Evolutionary conservation across 2,113 vertebrate species (phyloP).

Genomic region (Lanius ludovicianus): DNA sequence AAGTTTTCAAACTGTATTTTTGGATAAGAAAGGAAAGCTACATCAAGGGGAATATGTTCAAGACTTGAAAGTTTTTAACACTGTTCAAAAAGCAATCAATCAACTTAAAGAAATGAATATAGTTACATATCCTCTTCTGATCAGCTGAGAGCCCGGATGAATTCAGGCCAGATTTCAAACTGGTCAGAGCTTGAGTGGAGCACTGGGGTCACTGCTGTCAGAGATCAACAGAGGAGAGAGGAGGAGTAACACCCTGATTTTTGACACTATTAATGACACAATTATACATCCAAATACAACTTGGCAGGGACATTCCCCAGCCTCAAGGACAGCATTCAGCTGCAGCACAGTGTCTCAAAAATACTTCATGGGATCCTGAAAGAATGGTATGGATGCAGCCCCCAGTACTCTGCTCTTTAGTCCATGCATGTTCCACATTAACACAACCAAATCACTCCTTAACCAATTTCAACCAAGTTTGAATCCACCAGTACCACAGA

Average conservation of each 20-base stretch:
- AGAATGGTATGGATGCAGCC: neutral
- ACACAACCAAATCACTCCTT: neutral
- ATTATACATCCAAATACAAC: neutral
- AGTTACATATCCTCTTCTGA: neutral
- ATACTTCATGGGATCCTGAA: neutral
- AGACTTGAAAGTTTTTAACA: neutral
- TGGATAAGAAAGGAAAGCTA: neutral
- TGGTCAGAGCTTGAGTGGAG: neutral
- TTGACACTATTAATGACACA: neutral
- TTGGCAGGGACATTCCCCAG: neutral
- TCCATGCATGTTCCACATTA: accelerated
- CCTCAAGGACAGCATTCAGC: neutral
- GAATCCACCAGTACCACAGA: neutral
- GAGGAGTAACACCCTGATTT: neutral
- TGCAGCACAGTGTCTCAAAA: neutral
- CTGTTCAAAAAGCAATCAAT: neutral
- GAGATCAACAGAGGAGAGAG: constrained; percentile 11
- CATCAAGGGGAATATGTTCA: neutral
- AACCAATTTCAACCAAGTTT: neutral
- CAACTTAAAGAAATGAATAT: neutral
- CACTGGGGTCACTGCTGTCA: neutral
- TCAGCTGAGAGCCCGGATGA: constrained; percentile 12
- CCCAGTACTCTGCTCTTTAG: neutral
- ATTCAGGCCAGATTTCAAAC: neutral
- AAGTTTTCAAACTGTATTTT: neutral